These are phyloP conservation scores for Caenorhabditis zanzibari DNA, from an alignment of 2,888 invertebrate species.

Conservation along the genomic window DNA sequence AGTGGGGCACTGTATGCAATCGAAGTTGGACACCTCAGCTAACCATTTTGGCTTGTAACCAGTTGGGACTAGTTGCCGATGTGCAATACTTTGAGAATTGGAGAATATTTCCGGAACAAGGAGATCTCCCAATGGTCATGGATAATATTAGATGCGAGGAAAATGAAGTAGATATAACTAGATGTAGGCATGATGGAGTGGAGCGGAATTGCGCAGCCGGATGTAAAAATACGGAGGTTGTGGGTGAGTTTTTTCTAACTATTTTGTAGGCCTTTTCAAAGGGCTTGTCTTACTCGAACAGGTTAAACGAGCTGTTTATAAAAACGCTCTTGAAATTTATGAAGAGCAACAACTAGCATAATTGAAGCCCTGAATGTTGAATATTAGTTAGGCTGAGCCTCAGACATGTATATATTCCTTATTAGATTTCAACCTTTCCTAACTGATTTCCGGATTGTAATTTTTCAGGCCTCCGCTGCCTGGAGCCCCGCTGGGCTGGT, in stretches of 20 bases:
- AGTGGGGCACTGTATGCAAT: constrained; percentile 98
- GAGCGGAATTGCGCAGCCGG: constrained; percentile 87
- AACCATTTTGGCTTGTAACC: constrained; percentile 95
- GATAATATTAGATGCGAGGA: constrained; percentile 94
- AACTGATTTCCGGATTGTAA: no score
- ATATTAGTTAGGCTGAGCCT: no score
- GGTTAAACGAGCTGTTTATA: no score
- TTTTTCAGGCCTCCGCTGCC: constrained; percentile 84
- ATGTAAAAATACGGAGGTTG: constrained; percentile 84
- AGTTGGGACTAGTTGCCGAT: constrained; percentile 93
- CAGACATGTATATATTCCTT: no score
- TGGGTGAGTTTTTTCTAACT: constrained; percentile 84
- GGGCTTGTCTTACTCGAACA: no score
- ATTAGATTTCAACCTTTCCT: no score
- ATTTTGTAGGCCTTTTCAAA: neutral
- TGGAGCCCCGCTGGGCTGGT: constrained; percentile 95
- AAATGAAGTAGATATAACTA: constrained; percentile 88
- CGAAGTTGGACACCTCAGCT: constrained; percentile 95
- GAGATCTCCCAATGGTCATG: constrained; percentile 83
- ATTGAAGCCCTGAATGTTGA: no score
- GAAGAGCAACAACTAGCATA: no score
- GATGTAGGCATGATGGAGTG: constrained; percentile 88
- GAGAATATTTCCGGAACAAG: constrained; percentile 79
- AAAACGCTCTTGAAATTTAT: no score
- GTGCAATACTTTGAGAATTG: constrained; percentile 89